Conservation (phyloP, 2,113 vertebrate genomes). For the Serilophus lunatus region DNA sequence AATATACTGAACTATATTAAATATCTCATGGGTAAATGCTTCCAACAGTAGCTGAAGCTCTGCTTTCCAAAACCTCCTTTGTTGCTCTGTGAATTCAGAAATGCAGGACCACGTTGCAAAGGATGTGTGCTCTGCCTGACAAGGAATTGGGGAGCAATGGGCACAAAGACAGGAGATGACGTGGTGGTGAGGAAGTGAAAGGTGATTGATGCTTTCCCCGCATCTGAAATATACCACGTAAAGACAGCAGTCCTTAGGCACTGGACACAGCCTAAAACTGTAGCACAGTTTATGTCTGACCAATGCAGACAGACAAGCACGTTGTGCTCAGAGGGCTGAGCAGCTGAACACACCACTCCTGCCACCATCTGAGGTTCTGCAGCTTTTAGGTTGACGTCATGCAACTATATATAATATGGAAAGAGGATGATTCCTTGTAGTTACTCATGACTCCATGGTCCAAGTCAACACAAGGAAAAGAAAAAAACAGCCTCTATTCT, state of each 20-base stretch:
- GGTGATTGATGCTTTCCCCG: not conserved
- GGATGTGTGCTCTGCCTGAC: not conserved
- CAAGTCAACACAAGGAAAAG: not conserved
- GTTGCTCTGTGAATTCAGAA: not conserved
- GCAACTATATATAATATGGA: not conserved
- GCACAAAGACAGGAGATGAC: not conserved
- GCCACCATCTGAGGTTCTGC: not conserved
- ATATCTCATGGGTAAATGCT: not conserved
- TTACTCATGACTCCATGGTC: not conserved
- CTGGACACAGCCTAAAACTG: not conserved
- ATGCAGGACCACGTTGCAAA: not conserved
- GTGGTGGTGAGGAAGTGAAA: not conserved
- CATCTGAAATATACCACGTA: not conserved
- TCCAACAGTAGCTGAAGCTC: not conserved
- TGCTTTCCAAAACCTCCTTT: not conserved
- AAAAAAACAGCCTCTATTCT: not conserved
- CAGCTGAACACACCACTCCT: not conserved
- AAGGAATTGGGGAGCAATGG: not conserved
- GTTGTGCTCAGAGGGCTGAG: not conserved
- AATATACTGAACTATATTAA: not conserved
- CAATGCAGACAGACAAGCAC: accelerated
- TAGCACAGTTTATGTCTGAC: not conserved
- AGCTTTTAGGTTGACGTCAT: not conserved
- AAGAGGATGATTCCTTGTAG: not conserved
- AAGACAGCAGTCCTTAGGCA: not conserved